A percentile compares a stretch with the other conserved stretches of the same genome.
Conservation (phyloP, 2,888 invertebrate species). For the Megastigmus dorsalis region DNA sequence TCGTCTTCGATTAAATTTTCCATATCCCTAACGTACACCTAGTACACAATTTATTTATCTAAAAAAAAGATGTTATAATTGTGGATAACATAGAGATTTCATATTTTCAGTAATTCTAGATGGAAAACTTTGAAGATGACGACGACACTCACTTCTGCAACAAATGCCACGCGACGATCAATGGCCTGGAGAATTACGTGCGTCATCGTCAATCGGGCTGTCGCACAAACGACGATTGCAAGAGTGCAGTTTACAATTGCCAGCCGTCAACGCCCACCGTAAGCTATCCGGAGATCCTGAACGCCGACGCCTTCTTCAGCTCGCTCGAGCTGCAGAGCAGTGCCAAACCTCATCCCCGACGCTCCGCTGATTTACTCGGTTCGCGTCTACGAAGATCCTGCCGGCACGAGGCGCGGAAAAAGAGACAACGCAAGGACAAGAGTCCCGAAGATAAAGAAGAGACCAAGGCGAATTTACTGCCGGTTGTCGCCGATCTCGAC, state of each 20-base stretch:
- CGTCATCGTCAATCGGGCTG: constrained; percentile 87
- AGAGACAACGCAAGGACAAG: constrained; percentile 58
- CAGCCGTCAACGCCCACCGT: constrained; percentile 72
- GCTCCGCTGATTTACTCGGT: constrained; percentile 57
- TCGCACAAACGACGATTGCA: constrained; percentile 63
- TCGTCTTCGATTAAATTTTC: too few species aligned
- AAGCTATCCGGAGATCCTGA: constrained; percentile 75
- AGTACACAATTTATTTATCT: too few species aligned
- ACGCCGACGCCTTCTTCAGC: constrained; percentile 91
- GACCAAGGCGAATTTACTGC: constrained; percentile 66
- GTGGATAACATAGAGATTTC: too few species aligned
- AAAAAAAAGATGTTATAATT: too few species aligned
- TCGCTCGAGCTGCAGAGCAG: constrained; percentile 87
- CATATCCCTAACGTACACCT: too few species aligned
- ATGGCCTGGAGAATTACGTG: constrained; percentile 91
- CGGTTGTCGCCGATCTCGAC: constrained; percentile 69
- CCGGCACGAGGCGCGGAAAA: constrained; percentile 57
- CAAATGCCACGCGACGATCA: constrained; percentile 88
- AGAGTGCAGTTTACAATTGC: constrained; percentile 56
- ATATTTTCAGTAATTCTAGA: background rate
- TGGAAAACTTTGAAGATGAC: constrained; percentile 75
- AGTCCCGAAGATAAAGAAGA: constrained; percentile 60
- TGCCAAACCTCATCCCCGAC: constrained; percentile 72
- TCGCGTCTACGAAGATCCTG: constrained; percentile 59
- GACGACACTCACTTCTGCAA: constrained; percentile 92